These are phyloP conservation scores for Malacoraja senta DNA, from an alignment of 2,797 vertebrate genomes.

Conservation along the genomic window DNA sequence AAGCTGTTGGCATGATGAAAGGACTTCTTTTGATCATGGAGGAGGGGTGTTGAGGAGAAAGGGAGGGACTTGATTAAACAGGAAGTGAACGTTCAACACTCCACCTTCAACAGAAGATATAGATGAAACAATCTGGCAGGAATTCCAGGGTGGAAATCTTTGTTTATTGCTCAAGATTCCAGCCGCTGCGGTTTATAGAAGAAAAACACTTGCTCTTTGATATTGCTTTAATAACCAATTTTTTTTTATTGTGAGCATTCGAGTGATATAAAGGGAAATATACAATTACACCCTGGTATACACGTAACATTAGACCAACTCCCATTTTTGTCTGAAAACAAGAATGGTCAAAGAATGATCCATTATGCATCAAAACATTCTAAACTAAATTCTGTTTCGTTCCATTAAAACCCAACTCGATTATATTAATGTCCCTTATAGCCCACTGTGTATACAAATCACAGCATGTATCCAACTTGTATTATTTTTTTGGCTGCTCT, in stretches of 20 bases:
- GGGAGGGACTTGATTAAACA: neutral
- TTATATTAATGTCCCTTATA: conserved; percentile 7
- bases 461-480: neutral
- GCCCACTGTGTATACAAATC: conserved; percentile 26
- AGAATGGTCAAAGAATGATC: neutral
- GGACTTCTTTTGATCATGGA: neutral
- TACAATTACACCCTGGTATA: conserved; percentile 34
- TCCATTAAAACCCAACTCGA: conserved; percentile 15
- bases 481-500: neutral
- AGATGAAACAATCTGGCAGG: neutral
- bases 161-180: too few relatives aligned
- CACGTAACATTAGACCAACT: neutral
- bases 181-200: neutral
- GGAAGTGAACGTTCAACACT: neutral
- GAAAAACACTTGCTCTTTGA: neutral
- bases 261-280: conserved; percentile 35
- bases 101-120: neutral
- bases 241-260: conserved; percentile 33
- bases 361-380: conserved; percentile 27
- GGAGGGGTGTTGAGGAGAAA: too few relatives aligned
- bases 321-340: neutral
- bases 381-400: conserved; percentile 21
- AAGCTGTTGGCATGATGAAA: neutral
- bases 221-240: conserved; percentile 24
- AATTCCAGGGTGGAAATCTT: neutral